Base-by-base conservation (phyloP, 2,888 invertebrate species). In the Agrilus biguttatus region DNA sequence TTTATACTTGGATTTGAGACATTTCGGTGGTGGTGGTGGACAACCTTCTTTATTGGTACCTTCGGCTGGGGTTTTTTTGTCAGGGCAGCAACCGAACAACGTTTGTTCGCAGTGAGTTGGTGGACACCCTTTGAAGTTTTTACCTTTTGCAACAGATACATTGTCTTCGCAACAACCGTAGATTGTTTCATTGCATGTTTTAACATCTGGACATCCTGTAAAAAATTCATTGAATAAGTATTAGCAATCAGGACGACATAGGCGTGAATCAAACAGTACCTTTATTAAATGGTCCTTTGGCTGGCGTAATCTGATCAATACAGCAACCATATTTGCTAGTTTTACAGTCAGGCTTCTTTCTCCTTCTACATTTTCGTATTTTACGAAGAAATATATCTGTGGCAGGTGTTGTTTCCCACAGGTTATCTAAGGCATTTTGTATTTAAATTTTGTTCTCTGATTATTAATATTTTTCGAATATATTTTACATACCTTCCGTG, bases 1-100 rank as follows among this genome's bases (percentile, higher is more conserved):
- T 39, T 47, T 56, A 58, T 60, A 77, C 75, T 72, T 66, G 5
- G 79, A 72, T 46, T 69, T 63, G 39, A 66, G 62, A 60, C 80
- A 80, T 36, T 69, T 61, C 2, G 78, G 77, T 8, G 76, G 75
- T 12, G 60, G 69, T 51, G 68, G 68, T 42, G 83, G 83, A 59
- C 96, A 97, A 12, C 89, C 93, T 59, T 88, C 84, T 49, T 77
- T 73, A 50, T 86, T 77, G 53, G 87, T 85, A 39, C 92, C 91
- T 59, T 80, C 74, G 1, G 92, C 83, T 8, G 78, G 68, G 0
- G 83, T 84, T 51, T 73, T 72, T 37, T 80, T 80, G 62, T 91
- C 89, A 8, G 77, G 75, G 57, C 92, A 93, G 60, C 92, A 93
- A 3, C 92, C 92, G 56, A 83, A 92, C 7, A 91, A 68, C 0